Conservation (phyloP, 2,113 vertebrate genomes). For the Dermatemys mawii region DNA sequence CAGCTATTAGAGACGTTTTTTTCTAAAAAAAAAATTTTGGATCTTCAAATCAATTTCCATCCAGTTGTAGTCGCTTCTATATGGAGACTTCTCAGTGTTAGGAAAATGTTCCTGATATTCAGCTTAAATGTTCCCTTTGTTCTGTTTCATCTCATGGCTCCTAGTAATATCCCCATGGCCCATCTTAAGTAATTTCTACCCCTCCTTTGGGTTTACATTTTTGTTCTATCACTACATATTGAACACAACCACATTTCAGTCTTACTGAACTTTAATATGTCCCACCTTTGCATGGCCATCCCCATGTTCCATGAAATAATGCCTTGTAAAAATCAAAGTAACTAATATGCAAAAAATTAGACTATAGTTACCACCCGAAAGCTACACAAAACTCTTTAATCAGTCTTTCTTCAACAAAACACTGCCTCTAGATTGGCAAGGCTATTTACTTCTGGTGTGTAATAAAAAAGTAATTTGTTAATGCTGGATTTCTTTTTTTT, state of each 20-base stretch:
- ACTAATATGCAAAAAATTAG: not conserved
- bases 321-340: conserved; percentile 4
- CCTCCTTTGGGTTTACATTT: not conserved
- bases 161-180: not conserved
- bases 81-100: not conserved
- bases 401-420: not conserved
- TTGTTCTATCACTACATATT: not conserved
- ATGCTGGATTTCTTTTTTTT: not conserved
- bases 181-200: not conserved
- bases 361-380: not conserved
- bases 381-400: not conserved
- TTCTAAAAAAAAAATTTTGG: not conserved
- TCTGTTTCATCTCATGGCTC: not conserved
- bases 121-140: not conserved
- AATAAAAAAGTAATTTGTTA: not conserved
- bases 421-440: not conserved
- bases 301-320: not conserved
- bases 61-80: not conserved
- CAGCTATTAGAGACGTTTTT: not conserved
- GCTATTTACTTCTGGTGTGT: not conserved
- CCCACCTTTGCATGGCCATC: not conserved
- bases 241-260: not conserved
- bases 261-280: not conserved
- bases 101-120: not conserved
- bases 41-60: not conserved